Evolutionary conservation across 2,113 vertebrate genomes (phyloP).

Genomic region (Hippotragus niger): DNA sequence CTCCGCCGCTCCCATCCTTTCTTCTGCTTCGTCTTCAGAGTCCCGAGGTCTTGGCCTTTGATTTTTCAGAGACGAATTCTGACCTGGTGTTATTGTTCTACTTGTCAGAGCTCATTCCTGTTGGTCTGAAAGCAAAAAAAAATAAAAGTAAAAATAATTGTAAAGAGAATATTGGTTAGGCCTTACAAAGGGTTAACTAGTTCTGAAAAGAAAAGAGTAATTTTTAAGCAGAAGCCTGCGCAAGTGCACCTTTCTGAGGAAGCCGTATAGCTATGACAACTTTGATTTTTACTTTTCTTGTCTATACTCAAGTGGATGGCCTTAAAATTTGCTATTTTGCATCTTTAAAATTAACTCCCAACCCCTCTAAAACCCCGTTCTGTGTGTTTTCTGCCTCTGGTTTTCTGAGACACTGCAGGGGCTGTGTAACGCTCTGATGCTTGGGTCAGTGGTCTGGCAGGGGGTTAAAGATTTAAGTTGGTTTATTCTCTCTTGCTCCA

Average conservation of each 20-base stretch:
- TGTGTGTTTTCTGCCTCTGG: not conserved
- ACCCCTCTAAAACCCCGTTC: rapidly evolving
- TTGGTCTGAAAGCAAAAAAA: not conserved
- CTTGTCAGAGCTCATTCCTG: not conserved
- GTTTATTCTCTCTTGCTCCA: constrained; percentile 2
- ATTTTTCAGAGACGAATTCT: constrained; percentile 26
- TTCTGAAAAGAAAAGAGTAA: not conserved
- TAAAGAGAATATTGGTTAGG: not conserved
- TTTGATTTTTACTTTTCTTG: not conserved
- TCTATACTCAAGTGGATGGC: not conserved
- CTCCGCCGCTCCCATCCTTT: rapidly evolving
- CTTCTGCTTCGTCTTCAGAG: not conserved
- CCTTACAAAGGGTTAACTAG: not conserved
- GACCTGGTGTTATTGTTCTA: not conserved
- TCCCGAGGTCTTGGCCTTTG: not conserved
- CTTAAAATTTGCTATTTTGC: not conserved
- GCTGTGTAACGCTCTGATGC: not conserved
- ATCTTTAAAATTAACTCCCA: not conserved
- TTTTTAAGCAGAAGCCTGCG: not conserved
- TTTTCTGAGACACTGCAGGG: not conserved
- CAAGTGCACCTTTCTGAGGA: not conserved
- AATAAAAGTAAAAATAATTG: no score
- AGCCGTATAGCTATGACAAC: rapidly evolving
- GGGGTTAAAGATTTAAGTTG: not conserved
- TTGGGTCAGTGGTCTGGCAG: not conserved